These are phyloP conservation scores for Xiphias gladius DNA, from an alignment of 2,113 vertebrate genomes.

Conservation along the genomic window DNA sequence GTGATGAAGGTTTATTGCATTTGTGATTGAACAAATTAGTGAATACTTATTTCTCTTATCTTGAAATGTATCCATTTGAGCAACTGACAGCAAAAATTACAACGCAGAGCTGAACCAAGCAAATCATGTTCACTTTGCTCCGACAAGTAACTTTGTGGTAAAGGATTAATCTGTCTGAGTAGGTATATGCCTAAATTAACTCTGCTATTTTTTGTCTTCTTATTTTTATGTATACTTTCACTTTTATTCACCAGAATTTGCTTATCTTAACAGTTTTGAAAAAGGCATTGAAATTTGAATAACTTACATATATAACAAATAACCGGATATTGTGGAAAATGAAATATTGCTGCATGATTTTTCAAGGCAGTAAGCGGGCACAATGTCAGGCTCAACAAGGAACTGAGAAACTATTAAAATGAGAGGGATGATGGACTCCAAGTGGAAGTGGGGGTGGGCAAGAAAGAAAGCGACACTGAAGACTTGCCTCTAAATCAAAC, in stretches of 20 bases:
- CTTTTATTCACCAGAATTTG: not conserved
- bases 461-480: constrained; percentile 22
- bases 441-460: constrained; percentile 13
- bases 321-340: not conserved
- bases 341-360: not conserved
- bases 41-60: constrained; percentile 41
- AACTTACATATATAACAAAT: not conserved
- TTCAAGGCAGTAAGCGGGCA: not conserved
- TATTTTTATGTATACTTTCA: not conserved
- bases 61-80: constrained; percentile 30
- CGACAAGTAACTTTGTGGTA: constrained; percentile 26
- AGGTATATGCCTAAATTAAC: constrained; percentile 30
- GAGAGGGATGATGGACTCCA: constrained; percentile 46
- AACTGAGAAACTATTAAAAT: constrained; percentile 38
- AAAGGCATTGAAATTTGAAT: not conserved
- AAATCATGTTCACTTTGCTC: constrained; percentile 33
- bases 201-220: not conserved
- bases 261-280: not conserved
- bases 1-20: not conserved
- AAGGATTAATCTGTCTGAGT: constrained; percentile 35
- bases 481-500: constrained; percentile 39
- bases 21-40: constrained; percentile 10
- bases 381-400: constrained; percentile 39
- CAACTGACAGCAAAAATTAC: constrained; percentile 26
- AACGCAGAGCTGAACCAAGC: constrained; percentile 6